A percentile compares a stretch with the other conserved stretches of the same genome.
Conservation (phyloP, 2,113 vertebrate species). For the Saguinus imperator region DNA sequence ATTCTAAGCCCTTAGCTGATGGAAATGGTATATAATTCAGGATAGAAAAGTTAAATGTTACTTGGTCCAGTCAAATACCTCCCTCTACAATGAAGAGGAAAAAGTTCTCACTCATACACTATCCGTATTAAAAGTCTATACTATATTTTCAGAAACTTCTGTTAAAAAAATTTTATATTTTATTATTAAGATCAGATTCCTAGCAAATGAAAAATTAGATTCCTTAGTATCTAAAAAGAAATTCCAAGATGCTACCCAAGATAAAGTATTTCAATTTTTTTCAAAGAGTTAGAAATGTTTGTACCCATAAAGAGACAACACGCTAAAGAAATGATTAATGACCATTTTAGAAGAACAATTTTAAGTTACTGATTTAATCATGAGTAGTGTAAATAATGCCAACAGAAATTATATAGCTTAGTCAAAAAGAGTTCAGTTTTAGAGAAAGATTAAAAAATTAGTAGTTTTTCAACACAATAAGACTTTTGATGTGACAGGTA, state of each 20-base stretch:
- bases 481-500: neutral
- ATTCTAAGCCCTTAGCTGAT: neutral
- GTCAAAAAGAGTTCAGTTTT: neutral
- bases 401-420: neutral
- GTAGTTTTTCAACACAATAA: neutral
- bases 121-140: neutral
- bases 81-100: neutral
- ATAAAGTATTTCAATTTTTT: neutral
- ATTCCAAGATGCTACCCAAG: neutral
- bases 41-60: neutral
- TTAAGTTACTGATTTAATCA: constrained; percentile 1
- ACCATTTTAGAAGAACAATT: neutral
- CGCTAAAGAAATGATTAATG: neutral
- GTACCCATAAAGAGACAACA: neutral
- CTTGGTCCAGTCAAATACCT: neutral
- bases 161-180: neutral
- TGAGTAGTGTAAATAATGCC: neutral
- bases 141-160: neutral
- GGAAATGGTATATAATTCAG: neutral
- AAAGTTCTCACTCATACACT: neutral
- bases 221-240: neutral
- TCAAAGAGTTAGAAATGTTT: neutral
- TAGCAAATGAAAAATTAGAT: neutral
- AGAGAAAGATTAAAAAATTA: neutral
- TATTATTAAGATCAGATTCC: constrained; percentile 21